Percentiles rank a stretch among this genome's conserved stretches.
These are phyloP conservation scores for Clarias platycephalus DNA, from an alignment of 2,797 vertebrate species.

Conservation along the genomic window DNA sequence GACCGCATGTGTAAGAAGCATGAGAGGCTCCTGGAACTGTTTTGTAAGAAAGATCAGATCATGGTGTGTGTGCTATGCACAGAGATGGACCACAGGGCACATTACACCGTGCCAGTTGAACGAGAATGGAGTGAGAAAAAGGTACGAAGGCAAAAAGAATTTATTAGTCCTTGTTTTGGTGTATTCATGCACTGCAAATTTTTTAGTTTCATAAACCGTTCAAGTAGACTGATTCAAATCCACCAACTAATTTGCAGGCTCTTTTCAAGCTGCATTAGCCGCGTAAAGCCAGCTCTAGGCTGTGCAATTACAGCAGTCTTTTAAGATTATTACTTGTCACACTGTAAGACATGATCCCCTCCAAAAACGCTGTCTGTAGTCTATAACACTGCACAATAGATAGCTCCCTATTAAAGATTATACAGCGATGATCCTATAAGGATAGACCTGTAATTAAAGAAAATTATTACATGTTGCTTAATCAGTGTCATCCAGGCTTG, in stretches of 20 bases:
- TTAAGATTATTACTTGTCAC: constrained; percentile 15
- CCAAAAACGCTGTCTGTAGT: neutral
- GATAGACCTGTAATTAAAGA: constrained; percentile 1
- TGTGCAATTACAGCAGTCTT: neutral
- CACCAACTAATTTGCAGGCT: neutral
- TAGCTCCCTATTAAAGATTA: neutral
- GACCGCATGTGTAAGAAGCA: constrained; percentile 79
- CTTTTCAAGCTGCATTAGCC: neutral
- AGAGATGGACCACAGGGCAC: constrained; percentile 76
- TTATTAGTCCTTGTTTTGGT: neutral
- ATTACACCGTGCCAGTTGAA: constrained; percentile 79
- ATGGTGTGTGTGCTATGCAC: constrained; percentile 81
- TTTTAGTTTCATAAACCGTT: neutral
- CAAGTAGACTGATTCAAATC: neutral
- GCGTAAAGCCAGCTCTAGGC: neutral
- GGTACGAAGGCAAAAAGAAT: constrained; percentile 55
- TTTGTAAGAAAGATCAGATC: constrained; percentile 78
- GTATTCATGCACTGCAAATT: neutral
- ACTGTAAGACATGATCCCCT: neutral
- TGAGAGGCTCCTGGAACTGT: constrained; percentile 77
- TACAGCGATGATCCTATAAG: neutral
- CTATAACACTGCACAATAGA: neutral
- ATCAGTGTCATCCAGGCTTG: neutral
- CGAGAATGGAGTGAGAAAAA: constrained; percentile 76
- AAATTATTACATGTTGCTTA: neutral